Evolutionary conservation across 2,888 invertebrate genomes (phyloP).

Genomic region (Baronia brevicornis): DNA sequence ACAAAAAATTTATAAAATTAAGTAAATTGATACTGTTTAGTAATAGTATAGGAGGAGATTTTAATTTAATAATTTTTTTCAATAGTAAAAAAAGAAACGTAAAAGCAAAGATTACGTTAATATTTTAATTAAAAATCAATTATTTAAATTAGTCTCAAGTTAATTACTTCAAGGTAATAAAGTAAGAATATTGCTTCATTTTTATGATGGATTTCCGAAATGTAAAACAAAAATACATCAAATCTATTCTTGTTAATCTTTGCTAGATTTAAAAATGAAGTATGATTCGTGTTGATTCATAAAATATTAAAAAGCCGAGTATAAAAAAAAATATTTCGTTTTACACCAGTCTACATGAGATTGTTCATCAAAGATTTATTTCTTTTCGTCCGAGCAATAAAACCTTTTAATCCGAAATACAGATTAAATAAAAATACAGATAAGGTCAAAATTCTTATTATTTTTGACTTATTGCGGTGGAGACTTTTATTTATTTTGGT

Average conservation of each 20-base stretch:
- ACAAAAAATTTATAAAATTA: too few relatives aligned
- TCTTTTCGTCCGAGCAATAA: neutral
- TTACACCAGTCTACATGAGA: too few relatives aligned
- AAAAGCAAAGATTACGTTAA: neutral
- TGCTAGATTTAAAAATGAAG: too few relatives aligned
- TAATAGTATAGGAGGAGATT: neutral
- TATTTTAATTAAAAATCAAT: neutral
- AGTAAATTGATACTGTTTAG: too few relatives aligned
- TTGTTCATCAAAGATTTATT: constrained; percentile 1
- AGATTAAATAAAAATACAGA: neutral
- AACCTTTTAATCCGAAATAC: neutral
- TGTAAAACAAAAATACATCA: too few relatives aligned
- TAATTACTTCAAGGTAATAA: too few relatives aligned
- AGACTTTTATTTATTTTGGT: constrained; percentile 15
- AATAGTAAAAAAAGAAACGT: neutral
- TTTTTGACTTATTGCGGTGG: constrained; percentile 7
- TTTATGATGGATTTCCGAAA: too few relatives aligned
- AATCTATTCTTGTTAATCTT: too few relatives aligned
- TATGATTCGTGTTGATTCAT: too few relatives aligned
- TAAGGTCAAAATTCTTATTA: constrained; percentile 5
- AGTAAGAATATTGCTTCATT: too few relatives aligned
- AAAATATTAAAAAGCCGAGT: too few relatives aligned
- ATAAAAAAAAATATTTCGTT: too few relatives aligned
- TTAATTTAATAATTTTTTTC: neutral
- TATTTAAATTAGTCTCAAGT: neutral